Conservation (phyloP, 1,140 invertebrate genomes). For the Phocides pigmalion region DNA sequence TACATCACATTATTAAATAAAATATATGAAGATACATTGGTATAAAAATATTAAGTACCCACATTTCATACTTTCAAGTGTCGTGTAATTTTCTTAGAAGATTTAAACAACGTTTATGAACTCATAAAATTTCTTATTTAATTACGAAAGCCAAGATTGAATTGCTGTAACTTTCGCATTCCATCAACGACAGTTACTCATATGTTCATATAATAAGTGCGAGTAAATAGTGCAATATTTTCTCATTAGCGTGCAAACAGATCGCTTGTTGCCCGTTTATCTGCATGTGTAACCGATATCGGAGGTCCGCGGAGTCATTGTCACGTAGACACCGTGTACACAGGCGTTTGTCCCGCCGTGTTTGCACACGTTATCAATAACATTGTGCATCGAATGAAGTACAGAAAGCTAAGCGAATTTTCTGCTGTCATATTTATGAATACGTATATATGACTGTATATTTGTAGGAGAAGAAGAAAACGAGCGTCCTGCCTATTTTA, state of each 20-base stretch:
- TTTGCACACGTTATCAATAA: slow-evolving; percentile 78
- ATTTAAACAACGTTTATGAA: too few species aligned
- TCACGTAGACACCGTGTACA: slow-evolving; percentile 60
- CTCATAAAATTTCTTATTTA: too few species aligned
- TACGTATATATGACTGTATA: too few species aligned
- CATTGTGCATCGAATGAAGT: slow-evolving; percentile 35
- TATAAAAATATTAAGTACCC: too few species aligned
- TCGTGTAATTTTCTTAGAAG: too few species aligned
- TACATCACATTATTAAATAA: too few species aligned
- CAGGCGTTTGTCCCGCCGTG: slow-evolving; percentile 58
- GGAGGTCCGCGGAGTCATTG: slow-evolving; percentile 59
- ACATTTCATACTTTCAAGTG: too few species aligned
- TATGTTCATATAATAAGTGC: neutral
- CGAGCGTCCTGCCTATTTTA: too few species aligned
- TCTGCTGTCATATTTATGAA: too few species aligned
- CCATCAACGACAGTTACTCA: slow-evolving; percentile 1
- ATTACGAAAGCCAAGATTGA: too few species aligned
- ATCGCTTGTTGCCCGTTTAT: slow-evolving; percentile 60
- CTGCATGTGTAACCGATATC: slow-evolving; percentile 61
- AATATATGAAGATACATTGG: too few species aligned
- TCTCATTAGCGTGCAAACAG: slow-evolving; percentile 63
- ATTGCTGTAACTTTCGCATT: neutral
- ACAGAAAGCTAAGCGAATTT: slow-evolving; percentile 48
- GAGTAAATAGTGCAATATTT: slow-evolving; percentile 37
- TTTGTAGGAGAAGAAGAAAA: too few species aligned